Percentiles rank a stretch among this genome's conserved stretches.
phyloP scores from a whole-genome alignment of 2,113 vertebrate species.

The Gobius niger region DNA sequence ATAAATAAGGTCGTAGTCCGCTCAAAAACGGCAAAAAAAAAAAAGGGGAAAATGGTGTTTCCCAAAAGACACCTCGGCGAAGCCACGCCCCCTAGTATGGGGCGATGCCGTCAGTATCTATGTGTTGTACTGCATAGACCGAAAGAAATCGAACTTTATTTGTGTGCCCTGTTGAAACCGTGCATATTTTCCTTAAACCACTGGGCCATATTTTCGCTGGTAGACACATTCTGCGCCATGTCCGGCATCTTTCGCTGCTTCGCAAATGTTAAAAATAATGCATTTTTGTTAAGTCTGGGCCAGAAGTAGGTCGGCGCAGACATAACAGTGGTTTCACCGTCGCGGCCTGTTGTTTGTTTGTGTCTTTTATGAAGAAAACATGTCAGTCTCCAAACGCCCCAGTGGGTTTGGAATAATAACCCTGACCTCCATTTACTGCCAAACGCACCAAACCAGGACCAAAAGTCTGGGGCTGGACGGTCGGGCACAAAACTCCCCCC shows the following conservation, averaged over 20 bases:
- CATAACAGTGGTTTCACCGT: not conserved
- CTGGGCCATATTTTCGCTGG: not conserved
- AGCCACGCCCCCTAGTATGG: too few species aligned
- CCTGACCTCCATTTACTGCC: not conserved
- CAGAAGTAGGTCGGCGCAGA: not conserved
- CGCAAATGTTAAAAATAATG: constrained; percentile 3
- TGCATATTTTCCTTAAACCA: not conserved
- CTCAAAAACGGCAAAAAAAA: too few species aligned
- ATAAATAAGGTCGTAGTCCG: too few species aligned
- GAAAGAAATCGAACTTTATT: not conserved
- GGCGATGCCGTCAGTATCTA: too few species aligned
- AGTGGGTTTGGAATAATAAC: not conserved
- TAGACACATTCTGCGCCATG: not conserved
- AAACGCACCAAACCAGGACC: not conserved
- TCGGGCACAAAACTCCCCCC: too few species aligned
- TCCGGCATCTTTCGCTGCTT: not conserved
- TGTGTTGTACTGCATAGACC: too few species aligned
- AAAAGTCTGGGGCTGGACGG: not conserved
- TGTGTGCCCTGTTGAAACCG: not conserved
- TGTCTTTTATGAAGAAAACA: not conserved
- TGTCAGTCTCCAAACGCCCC: not conserved
- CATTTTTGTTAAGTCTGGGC: not conserved
- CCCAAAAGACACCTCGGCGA: too few species aligned
- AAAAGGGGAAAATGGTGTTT: too few species aligned
- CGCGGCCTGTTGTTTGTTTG: not conserved